Percentiles rank a stretch among this genome's conserved stretches.
phyloP scores from a whole-genome alignment of 2,113 vertebrate genomes.

The Gulo gulo region DNA sequence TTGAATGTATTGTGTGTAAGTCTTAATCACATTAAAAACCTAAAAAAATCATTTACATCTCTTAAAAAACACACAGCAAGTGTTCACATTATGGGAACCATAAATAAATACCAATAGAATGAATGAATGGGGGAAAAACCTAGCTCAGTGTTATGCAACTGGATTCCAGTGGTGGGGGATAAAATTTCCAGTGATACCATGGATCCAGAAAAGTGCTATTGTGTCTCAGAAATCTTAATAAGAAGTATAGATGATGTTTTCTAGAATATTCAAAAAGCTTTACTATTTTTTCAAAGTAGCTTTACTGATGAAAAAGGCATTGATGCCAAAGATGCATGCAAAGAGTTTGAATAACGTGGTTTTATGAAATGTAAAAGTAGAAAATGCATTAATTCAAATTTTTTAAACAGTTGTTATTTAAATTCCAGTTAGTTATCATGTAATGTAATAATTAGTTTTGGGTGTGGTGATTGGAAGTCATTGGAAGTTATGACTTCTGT shows the following conservation, averaged over 20 bases:
- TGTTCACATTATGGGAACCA: background rate
- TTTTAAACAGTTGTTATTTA: background rate
- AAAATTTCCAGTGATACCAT: background rate
- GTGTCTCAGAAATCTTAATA: background rate
- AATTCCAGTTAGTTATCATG: background rate
- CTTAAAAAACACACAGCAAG: background rate
- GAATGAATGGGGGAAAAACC: background rate
- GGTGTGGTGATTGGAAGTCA: background rate
- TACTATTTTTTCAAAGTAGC: background rate
- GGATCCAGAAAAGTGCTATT: background rate
- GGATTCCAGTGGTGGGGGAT: background rate
- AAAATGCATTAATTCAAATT: background rate
- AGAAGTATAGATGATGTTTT: background rate
- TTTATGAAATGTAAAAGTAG: conserved; percentile 11
- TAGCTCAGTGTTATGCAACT: background rate
- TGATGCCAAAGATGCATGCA: background rate
- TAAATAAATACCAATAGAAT: background rate
- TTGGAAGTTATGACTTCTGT: too few species aligned
- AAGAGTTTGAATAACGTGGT: background rate
- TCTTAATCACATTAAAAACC: conserved; percentile 3
- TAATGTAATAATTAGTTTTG: background rate
- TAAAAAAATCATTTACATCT: background rate
- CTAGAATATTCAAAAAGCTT: conserved; percentile 10
- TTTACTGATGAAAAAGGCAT: conserved; percentile 36
- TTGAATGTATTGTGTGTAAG: conserved; percentile 6